Percentiles rank a stretch among this genome's conserved stretches.
These are phyloP conservation scores for Syngnathus typhle DNA, from an alignment of 2,113 vertebrate genomes.

Conservation along the genomic window DNA sequence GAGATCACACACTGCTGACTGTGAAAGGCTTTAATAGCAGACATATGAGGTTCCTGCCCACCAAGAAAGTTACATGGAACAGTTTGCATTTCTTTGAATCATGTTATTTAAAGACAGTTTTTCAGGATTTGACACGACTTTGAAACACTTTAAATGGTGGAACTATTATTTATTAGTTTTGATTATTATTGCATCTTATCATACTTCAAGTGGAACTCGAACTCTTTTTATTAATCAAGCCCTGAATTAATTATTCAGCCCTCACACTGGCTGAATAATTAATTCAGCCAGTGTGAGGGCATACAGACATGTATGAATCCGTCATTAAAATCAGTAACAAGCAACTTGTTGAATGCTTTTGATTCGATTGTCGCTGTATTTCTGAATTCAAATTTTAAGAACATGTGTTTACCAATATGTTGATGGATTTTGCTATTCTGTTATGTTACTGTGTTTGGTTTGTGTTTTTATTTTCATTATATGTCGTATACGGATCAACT, in stretches of 20 bases:
- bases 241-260: too few relatives aligned
- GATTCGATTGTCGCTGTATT: not conserved
- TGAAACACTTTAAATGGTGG: not conserved
- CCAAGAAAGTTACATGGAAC: not conserved
- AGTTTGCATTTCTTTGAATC: not conserved
- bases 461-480: not conserved
- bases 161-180: not conserved
- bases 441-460: constrained; percentile 1
- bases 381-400: not conserved
- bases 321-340: not conserved
- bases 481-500: not conserved
- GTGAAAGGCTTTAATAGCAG: constrained; percentile 6
- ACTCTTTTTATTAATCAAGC: too few relatives aligned
- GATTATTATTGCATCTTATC: not conserved
- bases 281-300: not conserved
- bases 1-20: constrained; percentile 2
- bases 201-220: not conserved
- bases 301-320: not conserved
- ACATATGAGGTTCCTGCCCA: not conserved
- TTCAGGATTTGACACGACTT: not conserved
- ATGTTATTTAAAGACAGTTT: not conserved
- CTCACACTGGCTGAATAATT: too few relatives aligned
- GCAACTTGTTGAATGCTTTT: not conserved
- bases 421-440: not conserved
- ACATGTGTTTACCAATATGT: not conserved